Evolutionary conservation across 2,113 vertebrate genomes (phyloP).

Genomic region (Labrus mixtus): DNA sequence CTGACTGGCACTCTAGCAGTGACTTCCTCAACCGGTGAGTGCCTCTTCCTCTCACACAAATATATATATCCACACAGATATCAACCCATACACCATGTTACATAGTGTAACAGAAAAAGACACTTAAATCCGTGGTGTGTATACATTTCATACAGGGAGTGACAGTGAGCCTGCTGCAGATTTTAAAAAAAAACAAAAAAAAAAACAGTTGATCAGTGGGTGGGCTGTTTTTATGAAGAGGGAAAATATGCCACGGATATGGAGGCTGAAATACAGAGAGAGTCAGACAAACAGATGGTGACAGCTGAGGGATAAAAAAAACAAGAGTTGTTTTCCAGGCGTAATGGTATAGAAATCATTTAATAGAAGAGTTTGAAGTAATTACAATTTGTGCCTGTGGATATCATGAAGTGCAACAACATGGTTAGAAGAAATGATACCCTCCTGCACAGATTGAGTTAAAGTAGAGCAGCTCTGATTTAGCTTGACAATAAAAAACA

Average conservation of each 20-base stretch:
- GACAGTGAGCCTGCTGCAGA: conserved; percentile 41
- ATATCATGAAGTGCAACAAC: background rate
- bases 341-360: background rate
- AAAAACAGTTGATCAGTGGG: conserved; percentile 47
- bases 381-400: background rate
- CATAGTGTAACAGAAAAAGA: conserved; percentile 1
- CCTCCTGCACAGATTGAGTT: background rate
- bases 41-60: background rate
- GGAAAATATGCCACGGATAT: conserved; percentile 31
- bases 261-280: conserved; percentile 1
- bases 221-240: conserved; percentile 51
- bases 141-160: conserved; percentile 41
- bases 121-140: conserved; percentile 46
- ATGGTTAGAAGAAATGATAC: background rate
- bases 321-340: background rate
- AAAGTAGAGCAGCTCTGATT: background rate
- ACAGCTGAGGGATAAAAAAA: conserved; percentile 11
- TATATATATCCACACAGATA: background rate
- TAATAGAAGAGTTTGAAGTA: background rate
- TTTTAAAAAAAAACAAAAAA: no score
- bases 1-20: conserved; percentile 81
- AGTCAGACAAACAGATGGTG: conserved; percentile 10
- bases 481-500: background rate
- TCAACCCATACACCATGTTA: background rate
- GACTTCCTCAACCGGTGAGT: conserved; percentile 85